Conservation (phyloP, 2,888 invertebrate species). For the Chydorus sphaericus region DNA sequence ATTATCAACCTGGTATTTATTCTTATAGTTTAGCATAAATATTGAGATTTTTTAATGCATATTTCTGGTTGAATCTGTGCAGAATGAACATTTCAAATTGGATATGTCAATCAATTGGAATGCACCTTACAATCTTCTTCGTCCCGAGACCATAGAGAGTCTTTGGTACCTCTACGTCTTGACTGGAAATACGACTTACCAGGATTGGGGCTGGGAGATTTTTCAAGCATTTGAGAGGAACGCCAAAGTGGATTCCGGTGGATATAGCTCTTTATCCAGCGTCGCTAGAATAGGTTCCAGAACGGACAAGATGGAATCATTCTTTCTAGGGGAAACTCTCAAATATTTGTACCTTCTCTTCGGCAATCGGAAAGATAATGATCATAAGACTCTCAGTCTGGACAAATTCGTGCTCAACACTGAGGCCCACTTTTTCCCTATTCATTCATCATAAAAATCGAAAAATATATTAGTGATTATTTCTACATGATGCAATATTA, state of each 20-base stretch:
- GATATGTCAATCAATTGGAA: constrained; percentile 77
- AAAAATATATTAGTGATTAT: too few relatives aligned
- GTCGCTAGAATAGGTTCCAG: constrained; percentile 74
- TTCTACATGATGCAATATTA: too few relatives aligned
- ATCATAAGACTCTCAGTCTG: constrained; percentile 59
- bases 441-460: constrained; percentile 33
- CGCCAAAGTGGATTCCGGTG: constrained; percentile 67
- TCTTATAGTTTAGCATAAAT: background rate
- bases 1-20: constrained; percentile 72
- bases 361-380: too few relatives aligned
- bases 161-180: constrained; percentile 91
- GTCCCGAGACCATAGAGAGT: constrained; percentile 95
- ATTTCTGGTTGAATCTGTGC: too few relatives aligned
- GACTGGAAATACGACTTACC: constrained; percentile 86
- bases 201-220: constrained; percentile 96
- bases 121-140: constrained; percentile 84
- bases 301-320: constrained; percentile 92
- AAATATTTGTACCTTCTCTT: constrained; percentile 93
- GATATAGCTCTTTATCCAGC: constrained; percentile 86
- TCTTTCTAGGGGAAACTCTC: constrained; percentile 93
- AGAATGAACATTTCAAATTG: too few relatives aligned
- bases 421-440: constrained; percentile 89
- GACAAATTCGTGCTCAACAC: constrained; percentile 85
- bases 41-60: background rate
- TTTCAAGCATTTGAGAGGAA: constrained; percentile 90